phyloP scores from a whole-genome alignment of 2,113 vertebrate genomes.

The Centropus unirufus region DNA sequence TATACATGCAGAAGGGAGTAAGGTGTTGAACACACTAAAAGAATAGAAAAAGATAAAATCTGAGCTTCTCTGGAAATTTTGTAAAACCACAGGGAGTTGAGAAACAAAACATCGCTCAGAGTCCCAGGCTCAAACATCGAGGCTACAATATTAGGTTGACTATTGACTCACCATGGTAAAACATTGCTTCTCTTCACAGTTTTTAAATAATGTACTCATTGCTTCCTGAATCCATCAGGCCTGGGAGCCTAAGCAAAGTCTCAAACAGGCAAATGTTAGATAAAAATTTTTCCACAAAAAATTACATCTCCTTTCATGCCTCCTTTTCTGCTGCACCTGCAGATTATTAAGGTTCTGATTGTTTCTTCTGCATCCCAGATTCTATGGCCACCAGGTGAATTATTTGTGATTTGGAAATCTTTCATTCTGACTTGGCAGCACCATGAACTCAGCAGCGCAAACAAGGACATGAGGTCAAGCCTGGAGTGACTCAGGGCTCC shows the following conservation, averaged over 20 bases:
- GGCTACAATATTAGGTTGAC: neutral
- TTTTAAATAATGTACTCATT: slow-evolving; percentile 23
- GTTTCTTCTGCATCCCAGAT: neutral
- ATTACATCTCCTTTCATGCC: neutral
- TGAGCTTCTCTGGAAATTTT: neutral
- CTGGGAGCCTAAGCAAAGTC: neutral
- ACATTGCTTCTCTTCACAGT: neutral
- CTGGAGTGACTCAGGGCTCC: rapidly evolving
- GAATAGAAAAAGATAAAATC: neutral
- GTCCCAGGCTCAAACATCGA: neutral
- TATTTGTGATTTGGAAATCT: neutral
- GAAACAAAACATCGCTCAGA: neutral
- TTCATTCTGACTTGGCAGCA: neutral
- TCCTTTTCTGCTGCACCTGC: neutral
- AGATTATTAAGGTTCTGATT: neutral
- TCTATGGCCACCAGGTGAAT: neutral
- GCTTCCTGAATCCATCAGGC: slow-evolving; percentile 13
- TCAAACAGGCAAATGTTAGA: slow-evolving; percentile 26
- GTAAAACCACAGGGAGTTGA: neutral
- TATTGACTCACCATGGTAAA: neutral
- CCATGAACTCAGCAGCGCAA: rapidly evolving
- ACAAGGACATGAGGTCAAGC: rapidly evolving
- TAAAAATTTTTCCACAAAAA: no score
- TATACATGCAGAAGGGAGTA: rapidly evolving
- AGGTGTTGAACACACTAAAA: neutral